Conservation (phyloP, 2,888 invertebrate genomes). For the Lydus trimaculatus region DNA sequence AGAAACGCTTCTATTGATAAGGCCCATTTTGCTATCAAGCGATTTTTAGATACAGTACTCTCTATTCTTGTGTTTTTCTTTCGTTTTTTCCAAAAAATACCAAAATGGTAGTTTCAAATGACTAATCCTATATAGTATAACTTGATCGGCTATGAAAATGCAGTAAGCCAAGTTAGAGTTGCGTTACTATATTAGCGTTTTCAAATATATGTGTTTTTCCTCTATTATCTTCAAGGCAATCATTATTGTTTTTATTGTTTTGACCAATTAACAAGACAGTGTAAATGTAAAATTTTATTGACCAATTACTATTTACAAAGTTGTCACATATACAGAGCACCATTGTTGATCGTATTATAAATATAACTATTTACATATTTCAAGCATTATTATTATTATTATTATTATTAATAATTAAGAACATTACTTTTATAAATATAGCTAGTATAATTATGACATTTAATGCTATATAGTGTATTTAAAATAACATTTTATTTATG, state of each 20-base stretch:
- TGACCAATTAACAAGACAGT: not conserved
- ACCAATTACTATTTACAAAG: conserved; percentile 25
- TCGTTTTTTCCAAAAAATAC: too few relatives aligned
- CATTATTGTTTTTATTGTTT: not conserved
- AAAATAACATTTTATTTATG: not conserved
- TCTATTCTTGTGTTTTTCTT: too few relatives aligned
- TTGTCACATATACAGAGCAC: conserved; percentile 25
- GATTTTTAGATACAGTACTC: too few relatives aligned
- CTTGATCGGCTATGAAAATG: too few relatives aligned
- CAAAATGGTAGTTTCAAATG: too few relatives aligned
- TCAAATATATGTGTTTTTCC: too few relatives aligned
- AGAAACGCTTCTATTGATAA: too few relatives aligned
- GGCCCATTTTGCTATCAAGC: too few relatives aligned
- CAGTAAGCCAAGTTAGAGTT: too few relatives aligned
- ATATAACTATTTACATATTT: conserved; percentile 25
- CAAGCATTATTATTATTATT: conserved; percentile 20
- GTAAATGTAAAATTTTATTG: conserved; percentile 23
- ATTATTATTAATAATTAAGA: conserved; percentile 12
- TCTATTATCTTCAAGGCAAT: too few relatives aligned
- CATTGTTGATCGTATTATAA: conserved; percentile 24
- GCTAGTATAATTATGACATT: not conserved
- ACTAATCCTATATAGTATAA: too few relatives aligned
- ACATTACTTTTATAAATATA: not conserved
- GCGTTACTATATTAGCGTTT: too few relatives aligned
- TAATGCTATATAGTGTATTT: not conserved